Evolutionary conservation across 2,797 vertebrate species (phyloP).

Genomic region (Schizothorax lantsangensis): DNA sequence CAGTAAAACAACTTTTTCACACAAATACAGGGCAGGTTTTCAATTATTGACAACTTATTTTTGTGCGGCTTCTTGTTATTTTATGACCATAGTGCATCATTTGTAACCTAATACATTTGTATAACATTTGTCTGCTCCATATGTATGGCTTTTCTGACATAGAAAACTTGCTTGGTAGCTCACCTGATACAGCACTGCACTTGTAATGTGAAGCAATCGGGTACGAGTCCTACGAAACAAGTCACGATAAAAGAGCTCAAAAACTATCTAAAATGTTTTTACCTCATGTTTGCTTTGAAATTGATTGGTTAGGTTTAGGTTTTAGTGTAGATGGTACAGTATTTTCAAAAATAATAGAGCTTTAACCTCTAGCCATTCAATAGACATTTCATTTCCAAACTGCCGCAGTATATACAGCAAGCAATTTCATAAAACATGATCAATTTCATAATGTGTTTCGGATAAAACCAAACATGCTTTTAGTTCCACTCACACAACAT

Average conservation of each 20-base stretch:
- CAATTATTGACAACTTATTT: background rate
- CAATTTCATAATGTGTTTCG: background rate
- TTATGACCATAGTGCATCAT: too few species aligned
- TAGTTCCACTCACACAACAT: background rate
- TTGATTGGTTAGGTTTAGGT: background rate
- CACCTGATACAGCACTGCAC: background rate
- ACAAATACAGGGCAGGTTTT: background rate
- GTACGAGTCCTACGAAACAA: background rate
- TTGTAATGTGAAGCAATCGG: background rate
- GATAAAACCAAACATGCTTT: background rate
- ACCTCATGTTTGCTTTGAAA: background rate
- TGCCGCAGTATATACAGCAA: background rate
- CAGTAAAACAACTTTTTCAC: background rate
- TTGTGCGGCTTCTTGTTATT: background rate
- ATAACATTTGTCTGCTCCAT: too few species aligned
- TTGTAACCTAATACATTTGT: too few species aligned
- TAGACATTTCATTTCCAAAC: background rate
- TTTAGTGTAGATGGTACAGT: background rate
- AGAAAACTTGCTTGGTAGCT: background rate
- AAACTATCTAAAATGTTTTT: background rate
- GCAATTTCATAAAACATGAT: background rate
- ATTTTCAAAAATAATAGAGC: background rate
- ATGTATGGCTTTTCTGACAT: too few species aligned
- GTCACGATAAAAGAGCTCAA: background rate
- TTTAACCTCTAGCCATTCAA: background rate